Base-by-base conservation (phyloP, 2,888 invertebrate genomes). In the Chymomyza fuscimana region DNA sequence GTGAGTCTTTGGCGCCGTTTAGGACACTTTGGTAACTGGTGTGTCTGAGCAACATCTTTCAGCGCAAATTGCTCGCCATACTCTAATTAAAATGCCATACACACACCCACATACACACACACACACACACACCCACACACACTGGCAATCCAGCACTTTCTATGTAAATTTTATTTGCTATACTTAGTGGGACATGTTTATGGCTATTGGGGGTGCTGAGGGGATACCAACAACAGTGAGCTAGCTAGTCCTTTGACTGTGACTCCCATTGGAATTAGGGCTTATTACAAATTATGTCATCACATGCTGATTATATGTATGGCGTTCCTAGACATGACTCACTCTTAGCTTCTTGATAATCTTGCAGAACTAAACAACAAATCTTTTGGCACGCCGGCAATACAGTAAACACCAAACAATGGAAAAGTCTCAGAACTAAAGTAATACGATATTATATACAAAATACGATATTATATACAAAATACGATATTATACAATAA, bases 131-230 rank as follows among this genome's bases (percentile, higher is more conserved):
- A 2, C 25, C n/a, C 16, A 46, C 52, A 46, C 32, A 54, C 36
- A 32, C 9, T 0, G 32, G 32, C 32, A 32, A 7, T 32, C 32
- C 4, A 29, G 67, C 3, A 73, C 7, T 74, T 76, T 78, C 67
- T 80, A 82, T 85, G 87, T 78, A 71, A 78, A 85, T 85, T 76
- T 75, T 63, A 67, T 77, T 77, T 72, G 77, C 54, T 65, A 71
- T 72, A 36, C 70, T 76, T 61, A 46, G 73, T 52, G 60, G 51
- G 40, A 60, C 16, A 78, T 74, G 12, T 69, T 54, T 64, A 59
- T 69, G 67, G 65, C 67, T 46, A n/a, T 36, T 32, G n/a, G 40
- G 9, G 32, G 1, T 7, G 32, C 7, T 0, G 32, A 9, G 60
- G n/a, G 5, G 9, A 19, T 15, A 15, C 19, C 54, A 63, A 67